phyloP scores from a whole-genome alignment of 2,888 invertebrate species.

The Ectemnius cavifrons region DNA sequence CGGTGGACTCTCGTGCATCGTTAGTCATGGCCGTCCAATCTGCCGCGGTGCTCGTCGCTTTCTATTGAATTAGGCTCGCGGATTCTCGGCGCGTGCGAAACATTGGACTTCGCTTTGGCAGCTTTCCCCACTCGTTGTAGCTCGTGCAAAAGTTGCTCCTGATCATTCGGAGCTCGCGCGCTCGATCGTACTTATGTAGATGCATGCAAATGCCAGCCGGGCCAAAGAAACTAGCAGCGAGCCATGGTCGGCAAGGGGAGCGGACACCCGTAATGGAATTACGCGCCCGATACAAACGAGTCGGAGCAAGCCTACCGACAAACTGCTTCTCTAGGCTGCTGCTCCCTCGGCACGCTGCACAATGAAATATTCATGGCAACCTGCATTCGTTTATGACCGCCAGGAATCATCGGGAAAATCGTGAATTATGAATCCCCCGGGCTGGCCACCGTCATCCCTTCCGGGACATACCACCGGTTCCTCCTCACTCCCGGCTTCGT shows the following conservation, averaged over 20 bases:
- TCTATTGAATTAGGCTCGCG: too few species aligned
- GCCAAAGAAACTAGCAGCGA: slow-evolving; percentile 46
- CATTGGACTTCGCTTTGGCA: background rate
- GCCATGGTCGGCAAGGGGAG: background rate
- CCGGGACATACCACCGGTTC: too few species aligned
- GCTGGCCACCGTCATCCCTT: background rate
- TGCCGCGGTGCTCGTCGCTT: too few species aligned
- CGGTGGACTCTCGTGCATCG: background rate
- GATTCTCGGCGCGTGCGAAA: background rate
- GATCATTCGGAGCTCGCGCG: background rate
- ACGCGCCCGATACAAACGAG: slow-evolving; percentile 52
- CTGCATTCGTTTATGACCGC: slow-evolving; percentile 55
- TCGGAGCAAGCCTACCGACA: slow-evolving; percentile 50
- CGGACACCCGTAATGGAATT: slow-evolving; percentile 58
- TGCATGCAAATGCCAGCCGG: slow-evolving; percentile 57
- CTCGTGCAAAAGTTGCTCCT: background rate
- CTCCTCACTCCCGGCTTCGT: background rate
- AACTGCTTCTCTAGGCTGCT: slow-evolving; percentile 47
- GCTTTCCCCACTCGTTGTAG: too few species aligned
- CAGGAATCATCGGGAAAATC: slow-evolving; percentile 62
- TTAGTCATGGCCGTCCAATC: background rate
- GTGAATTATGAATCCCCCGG: slow-evolving; percentile 51
- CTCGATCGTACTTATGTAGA: slow-evolving; percentile 62
- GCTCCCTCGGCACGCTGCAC: slow-evolving; percentile 47
- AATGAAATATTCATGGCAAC: slow-evolving; percentile 68